A percentile compares a stretch with the other conserved stretches of the same genome.
phyloP scores from a whole-genome alignment of 92 coral and sea anemone genomes.

The Phenganax subtilis region DNA sequence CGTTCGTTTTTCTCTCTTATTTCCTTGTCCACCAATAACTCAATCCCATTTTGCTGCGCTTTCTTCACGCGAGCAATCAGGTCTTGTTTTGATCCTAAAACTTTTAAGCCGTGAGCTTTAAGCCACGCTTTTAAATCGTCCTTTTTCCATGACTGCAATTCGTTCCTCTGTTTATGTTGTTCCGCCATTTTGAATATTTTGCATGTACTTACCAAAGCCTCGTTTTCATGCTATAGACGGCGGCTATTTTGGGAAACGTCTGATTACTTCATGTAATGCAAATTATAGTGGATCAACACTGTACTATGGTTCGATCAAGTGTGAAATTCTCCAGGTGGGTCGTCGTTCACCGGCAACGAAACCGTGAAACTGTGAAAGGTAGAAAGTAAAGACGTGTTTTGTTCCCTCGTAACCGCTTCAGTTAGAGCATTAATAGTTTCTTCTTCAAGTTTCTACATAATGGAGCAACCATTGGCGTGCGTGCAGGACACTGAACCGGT shows the following conservation, averaged over 20 bases:
- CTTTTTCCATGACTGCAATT: background rate
- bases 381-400: too few species aligned
- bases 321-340: too few species aligned
- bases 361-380: too few species aligned
- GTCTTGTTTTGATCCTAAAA: slow-evolving; percentile 14
- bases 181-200: slow-evolving; percentile 14
- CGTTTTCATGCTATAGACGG: background rate
- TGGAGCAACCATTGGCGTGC: slow-evolving; percentile 25
- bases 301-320: too few species aligned
- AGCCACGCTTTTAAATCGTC: background rate
- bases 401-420: too few species aligned
- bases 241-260: slow-evolving; percentile 6
- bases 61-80: slow-evolving; percentile 14
- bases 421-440: too few species aligned
- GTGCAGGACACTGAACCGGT: slow-evolving; percentile 5
- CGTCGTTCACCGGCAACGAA: too few species aligned
- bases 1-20: slow-evolving; percentile 11
- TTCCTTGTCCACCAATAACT: background rate
- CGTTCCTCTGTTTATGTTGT: background rate
- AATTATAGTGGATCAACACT: too few species aligned
- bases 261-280: background rate
- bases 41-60: background rate
- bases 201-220: slow-evolving; percentile 21
- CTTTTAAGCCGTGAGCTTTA: slow-evolving; percentile 7
- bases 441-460: slow-evolving; percentile 9